Evolutionary conservation across 2,113 vertebrate genomes (phyloP).

Genomic region (Aramus guarauna): DNA sequence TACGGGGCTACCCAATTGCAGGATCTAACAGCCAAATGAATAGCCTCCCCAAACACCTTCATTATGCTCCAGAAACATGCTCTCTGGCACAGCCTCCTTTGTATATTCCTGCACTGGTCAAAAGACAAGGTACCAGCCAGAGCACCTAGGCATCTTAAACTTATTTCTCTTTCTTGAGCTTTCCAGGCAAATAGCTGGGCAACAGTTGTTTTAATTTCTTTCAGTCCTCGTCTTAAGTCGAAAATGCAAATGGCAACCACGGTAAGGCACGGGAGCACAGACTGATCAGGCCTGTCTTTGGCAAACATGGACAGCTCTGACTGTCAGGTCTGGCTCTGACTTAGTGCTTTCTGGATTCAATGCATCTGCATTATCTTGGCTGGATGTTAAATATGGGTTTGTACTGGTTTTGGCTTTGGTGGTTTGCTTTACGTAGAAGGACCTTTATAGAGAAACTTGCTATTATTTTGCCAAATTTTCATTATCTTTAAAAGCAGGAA

Average conservation of each 20-base stretch:
- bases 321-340: neutral
- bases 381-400: neutral
- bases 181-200: neutral
- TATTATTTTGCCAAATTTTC: neutral
- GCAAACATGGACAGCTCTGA: neutral
- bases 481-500: neutral
- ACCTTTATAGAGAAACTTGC: neutral
- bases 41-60: neutral
- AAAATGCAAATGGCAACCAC: neutral
- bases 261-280: neutral
- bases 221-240: neutral
- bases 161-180: neutral
- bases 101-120: neutral
- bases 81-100: neutral
- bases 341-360: neutral
- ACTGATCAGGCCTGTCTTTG: neutral
- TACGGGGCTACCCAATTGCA: neutral
- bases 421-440: neutral
- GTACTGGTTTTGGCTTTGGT: fast-evolving
- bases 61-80: neutral
- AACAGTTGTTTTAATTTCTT: neutral
- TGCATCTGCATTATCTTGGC: neutral
- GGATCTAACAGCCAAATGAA: neutral
- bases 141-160: neutral
- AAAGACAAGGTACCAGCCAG: neutral